Base-by-base conservation (phyloP, 2,888 invertebrate species). In the Periphyllus acericola region DNA sequence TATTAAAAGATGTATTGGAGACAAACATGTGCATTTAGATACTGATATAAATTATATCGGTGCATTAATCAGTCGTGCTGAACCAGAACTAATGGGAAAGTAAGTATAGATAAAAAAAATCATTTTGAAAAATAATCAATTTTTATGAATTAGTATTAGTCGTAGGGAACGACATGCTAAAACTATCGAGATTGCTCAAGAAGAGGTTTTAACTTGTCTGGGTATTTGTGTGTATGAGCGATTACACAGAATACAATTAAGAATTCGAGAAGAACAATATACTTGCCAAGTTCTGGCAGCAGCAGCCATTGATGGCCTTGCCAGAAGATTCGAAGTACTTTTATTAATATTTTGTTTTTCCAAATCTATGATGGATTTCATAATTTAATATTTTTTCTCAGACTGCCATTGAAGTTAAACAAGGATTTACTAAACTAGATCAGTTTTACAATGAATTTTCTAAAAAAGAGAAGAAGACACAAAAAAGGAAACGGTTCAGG, bases 121-220 rank as follows among this genome's bases (percentile, higher is more conserved):
- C 9, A 52, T 55, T n/a, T 36, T 36, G 34, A 75, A 40, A 8
- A 25, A 83, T 21, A 19, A 14, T 46, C 46, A 46, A 55, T 81
- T 25, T 52, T 55, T 34, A 83, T 81, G 36, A 86, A 46, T 46
- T 40, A 81, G 75, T 52, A 46, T 36, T 66, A 89, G 89, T 76
- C 89, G 96, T 90, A 94, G 98, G 89, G 98, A 98, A 92, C 94
- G 98, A 88, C 98, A 98, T 92, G 98, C 98, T 14, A 98, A 98
- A 92, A 98, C 98, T n/a, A 92, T 98, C 90, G 98, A 98, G 93
- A 97, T 98, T 90, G 98, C 98, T 90, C 98, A 98, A 92, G 98
- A 98, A 92, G 98, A 98, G 93, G 98, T 98, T 88, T 93, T 98
- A 90, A 98, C 97, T 19, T 98, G 98, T 92, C 94, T 98, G 89